A percentile compares a stretch with the other conserved stretches of the same genome.
Evolutionary conservation across 2,113 vertebrate genomes (phyloP).

Genomic region (Ptilorrhoa leucosticta): DNA sequence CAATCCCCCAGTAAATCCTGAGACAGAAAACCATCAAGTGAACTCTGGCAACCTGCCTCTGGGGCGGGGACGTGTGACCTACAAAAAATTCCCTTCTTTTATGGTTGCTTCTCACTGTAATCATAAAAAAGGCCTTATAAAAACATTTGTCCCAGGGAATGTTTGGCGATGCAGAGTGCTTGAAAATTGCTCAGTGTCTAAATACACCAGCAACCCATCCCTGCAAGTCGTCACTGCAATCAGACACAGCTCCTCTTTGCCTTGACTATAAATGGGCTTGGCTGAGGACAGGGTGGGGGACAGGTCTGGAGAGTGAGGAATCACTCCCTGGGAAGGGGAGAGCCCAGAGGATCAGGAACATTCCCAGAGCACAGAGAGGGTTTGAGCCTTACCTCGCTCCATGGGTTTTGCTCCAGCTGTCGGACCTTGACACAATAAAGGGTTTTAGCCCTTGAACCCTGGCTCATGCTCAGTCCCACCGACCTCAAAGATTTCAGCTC

Average conservation of each 20-base stretch:
- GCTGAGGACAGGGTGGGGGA: background rate
- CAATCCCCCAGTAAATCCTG: background rate
- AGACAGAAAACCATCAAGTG: background rate
- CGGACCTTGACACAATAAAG: background rate
- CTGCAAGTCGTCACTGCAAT: background rate
- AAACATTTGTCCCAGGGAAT: background rate
- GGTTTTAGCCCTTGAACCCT: background rate
- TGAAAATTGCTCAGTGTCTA: background rate
- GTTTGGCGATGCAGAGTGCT: background rate
- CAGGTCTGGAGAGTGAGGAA: background rate
- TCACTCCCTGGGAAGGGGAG: background rate
- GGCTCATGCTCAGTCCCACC: rapidly evolving
- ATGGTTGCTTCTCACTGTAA: background rate
- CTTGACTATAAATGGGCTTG: constrained; percentile 13
- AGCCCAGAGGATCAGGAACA: background rate
- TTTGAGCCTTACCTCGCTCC: background rate
- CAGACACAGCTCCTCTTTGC: background rate
- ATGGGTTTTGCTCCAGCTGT: background rate
- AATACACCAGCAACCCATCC: constrained; percentile 1
- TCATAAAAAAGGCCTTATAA: background rate
- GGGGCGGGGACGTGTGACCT: rapidly evolving
- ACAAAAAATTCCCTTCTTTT: background rate
- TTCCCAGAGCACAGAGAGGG: background rate
- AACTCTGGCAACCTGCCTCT: background rate
- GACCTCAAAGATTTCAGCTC: background rate